Percentiles rank a stretch among this genome's conserved stretches.
Conservation (phyloP, 2,113 vertebrate genomes). For the Acanthochromis polyacanthus region DNA sequence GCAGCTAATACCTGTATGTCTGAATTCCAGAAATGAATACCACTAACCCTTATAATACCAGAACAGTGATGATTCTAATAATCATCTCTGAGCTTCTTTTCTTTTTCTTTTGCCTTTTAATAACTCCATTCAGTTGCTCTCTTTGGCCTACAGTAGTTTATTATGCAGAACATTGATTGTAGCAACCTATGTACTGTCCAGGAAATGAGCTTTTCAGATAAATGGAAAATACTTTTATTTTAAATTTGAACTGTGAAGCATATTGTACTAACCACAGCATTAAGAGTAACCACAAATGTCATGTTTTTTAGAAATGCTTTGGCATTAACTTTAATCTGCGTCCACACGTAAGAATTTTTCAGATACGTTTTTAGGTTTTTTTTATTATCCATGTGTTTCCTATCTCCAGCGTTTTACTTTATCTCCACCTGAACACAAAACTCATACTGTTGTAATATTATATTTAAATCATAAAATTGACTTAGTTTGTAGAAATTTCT, state of each 20-base stretch:
- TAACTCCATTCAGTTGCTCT: conserved; percentile 37
- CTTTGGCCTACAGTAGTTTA: conserved; percentile 25
- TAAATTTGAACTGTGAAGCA: conserved; percentile 3
- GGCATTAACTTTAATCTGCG: conserved; percentile 62
- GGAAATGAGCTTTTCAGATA: neutral
- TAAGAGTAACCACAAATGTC: neutral
- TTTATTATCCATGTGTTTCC: too few relatives aligned
- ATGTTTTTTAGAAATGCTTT: neutral
- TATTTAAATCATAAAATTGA: too few relatives aligned
- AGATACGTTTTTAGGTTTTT: too few relatives aligned
- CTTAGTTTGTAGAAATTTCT: too few relatives aligned
- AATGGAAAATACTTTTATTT: neutral
- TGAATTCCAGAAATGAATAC: conserved; percentile 33
- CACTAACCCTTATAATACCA: conserved; percentile 2
- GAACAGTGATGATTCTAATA: conserved; percentile 16
- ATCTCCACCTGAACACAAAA: too few relatives aligned
- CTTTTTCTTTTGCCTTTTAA: neutral
- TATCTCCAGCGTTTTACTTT: too few relatives aligned
- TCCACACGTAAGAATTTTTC: conserved; percentile 1
- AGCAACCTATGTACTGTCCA: neutral
- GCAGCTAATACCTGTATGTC: conserved; percentile 3
- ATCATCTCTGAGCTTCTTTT: conserved; percentile 37
- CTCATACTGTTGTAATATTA: too few relatives aligned
- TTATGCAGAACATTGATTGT: neutral
- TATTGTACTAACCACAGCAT: conserved; percentile 13